phyloP scores from a whole-genome alignment of 1,140 invertebrate species.

The Plectrocnemia conspersa region DNA sequence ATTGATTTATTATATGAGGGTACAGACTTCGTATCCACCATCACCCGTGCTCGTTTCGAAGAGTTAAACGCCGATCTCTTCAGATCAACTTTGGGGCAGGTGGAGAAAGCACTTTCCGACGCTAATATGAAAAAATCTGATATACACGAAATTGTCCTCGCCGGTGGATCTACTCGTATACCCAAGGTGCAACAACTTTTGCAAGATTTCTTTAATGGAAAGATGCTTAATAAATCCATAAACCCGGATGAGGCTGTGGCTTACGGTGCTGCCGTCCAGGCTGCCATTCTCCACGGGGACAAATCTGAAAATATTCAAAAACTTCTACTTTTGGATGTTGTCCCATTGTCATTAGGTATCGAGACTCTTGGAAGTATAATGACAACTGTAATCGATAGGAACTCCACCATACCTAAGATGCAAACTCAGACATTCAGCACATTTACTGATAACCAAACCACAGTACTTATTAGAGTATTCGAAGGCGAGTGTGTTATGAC shows the following conservation, averaged over 20 bases:
- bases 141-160: conserved; percentile 94
- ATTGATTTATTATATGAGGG: conserved; percentile 95
- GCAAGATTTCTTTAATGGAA: conserved; percentile 95
- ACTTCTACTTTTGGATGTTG: conserved; percentile 86
- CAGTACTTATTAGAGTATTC: conserved; percentile 84
- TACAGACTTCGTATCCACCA: conserved; percentile 93
- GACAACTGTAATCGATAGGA: conserved; percentile 92
- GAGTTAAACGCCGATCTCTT: conserved; percentile 92
- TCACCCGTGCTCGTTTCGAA: conserved; percentile 91
- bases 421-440: conserved; percentile 96
- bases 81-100: conserved; percentile 86
- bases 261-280: conserved; percentile 84
- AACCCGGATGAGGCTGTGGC: conserved; percentile 94
- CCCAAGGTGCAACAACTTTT: conserved; percentile 95
- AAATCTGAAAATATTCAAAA: conserved; percentile 90
- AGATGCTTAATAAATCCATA: conserved; percentile 96
- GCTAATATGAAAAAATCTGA: conserved; percentile 89
- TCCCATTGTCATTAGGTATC: conserved; percentile 92
- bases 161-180: conserved; percentile 98
- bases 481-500: conserved; percentile 91
- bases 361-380: conserved; percentile 96
- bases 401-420: conserved; percentile 94
- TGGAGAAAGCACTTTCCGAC: conserved; percentile 90
- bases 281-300: conserved; percentile 91
- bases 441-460: conserved; percentile 94